A percentile compares a stretch with the other conserved stretches of the same genome.
These are phyloP conservation scores for Psophia crepitans DNA, from an alignment of 2,113 vertebrate species.

Conservation along the genomic window DNA sequence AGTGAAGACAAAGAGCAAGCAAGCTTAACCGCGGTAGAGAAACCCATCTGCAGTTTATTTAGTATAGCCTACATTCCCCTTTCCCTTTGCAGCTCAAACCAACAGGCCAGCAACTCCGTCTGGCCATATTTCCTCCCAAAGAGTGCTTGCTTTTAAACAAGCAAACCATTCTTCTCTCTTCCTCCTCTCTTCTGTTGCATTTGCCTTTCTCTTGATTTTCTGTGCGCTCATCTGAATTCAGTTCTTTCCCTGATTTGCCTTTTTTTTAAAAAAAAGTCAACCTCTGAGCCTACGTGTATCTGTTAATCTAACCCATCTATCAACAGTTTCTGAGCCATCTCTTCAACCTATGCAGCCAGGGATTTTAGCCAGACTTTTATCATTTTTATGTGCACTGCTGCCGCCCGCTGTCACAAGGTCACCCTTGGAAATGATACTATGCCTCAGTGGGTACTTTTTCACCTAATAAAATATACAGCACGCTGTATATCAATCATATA, in stretches of 20 bases:
- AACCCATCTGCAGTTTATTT: not conserved
- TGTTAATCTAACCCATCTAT: conserved; percentile 40
- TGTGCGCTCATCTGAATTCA: not conserved
- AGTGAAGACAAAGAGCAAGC: not conserved
- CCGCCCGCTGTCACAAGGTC: conserved; percentile 59
- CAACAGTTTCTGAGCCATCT: conserved; percentile 31
- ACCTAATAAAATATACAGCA: conserved; percentile 57
- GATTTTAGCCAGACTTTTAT: conserved; percentile 51
- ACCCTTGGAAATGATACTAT: conserved; percentile 61
- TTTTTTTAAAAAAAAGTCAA: not conserved
- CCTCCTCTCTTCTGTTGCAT: not conserved
- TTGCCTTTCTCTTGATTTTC: not conserved
- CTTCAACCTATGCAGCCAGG: not conserved
- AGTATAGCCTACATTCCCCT: not conserved
- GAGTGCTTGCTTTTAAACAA: not conserved
- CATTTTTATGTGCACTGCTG: conserved; percentile 59
- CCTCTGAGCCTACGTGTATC: not conserved
- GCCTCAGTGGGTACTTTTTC: conserved; percentile 61
- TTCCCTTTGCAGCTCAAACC: not conserved
- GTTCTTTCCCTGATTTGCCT: not conserved
- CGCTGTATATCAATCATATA: conserved; percentile 8
- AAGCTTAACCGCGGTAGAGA: not conserved
- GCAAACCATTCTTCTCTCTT: not conserved
- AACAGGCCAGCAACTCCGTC: not conserved
- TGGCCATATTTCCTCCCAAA: not conserved